phyloP scores from a whole-genome alignment of 2,797 vertebrate species.

The Tinamus major region DNA sequence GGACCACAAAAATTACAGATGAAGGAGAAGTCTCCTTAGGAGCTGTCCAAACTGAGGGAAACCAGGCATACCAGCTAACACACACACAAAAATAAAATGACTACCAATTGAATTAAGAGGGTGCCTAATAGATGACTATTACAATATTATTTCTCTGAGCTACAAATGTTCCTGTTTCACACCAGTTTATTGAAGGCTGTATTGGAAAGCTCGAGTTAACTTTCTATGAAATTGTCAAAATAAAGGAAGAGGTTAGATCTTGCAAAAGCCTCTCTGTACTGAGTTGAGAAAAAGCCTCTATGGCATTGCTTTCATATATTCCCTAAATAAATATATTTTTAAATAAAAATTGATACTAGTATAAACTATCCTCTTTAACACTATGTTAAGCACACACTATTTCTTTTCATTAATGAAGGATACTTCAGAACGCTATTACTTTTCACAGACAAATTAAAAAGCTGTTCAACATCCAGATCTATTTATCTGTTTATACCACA shows the following conservation, averaged over 20 bases:
- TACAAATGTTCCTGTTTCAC: not conserved
- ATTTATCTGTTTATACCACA: conserved; percentile 43
- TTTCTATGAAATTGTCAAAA: not conserved
- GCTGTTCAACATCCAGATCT: conserved; percentile 55
- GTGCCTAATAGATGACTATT: not conserved
- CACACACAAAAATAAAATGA: not conserved
- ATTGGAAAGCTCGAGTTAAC: not conserved
- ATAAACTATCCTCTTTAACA: conserved; percentile 51
- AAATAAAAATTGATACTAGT: conserved; percentile 47
- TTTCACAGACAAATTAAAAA: conserved; percentile 39
- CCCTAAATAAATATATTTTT: conserved; percentile 51
- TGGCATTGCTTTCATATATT: conserved; percentile 11
- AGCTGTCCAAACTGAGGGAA: not conserved
- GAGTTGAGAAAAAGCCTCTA: not conserved
- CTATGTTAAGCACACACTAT: conserved; percentile 19
- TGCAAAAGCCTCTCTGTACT: not conserved
- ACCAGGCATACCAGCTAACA: not conserved
- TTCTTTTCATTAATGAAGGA: conserved; percentile 49
- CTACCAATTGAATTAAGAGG: not conserved
- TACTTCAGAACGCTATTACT: conserved; percentile 4
- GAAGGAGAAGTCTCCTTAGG: not conserved
- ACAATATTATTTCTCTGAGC: not conserved
- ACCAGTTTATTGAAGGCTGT: not conserved
- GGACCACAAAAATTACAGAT: not conserved
- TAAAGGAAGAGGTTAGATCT: not conserved